Evolutionary conservation across 2,113 vertebrate species (phyloP), one percentile per base, ranked within the genome.

Genomic region (Clarias batrachus): DNA sequence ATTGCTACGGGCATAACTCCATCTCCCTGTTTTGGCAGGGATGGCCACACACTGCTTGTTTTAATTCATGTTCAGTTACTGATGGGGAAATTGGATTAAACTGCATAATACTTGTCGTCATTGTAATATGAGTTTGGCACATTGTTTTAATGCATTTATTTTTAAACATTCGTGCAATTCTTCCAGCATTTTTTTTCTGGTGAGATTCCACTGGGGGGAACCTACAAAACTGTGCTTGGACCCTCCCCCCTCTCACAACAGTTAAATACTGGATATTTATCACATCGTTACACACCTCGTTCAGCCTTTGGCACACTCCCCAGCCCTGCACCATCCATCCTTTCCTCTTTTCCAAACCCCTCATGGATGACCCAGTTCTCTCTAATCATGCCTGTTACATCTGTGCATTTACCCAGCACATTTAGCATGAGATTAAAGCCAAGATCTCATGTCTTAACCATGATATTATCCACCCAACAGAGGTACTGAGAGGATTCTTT

Each of bases 381-480:
- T 52, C 88, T 92, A 94, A 93, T 94, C 93, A 92, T 94, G 90
- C 88, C 90, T 92, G 93, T 93, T 94, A 84, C 93, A 95, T 89
- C 88, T 88, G 91, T 85, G 89, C 89, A 89, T 94, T 93, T 93
- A 94, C 93, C 93, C 80, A 89, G 93, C 92, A 91, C 92, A 88
- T 91, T 93, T 90, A 85, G 85, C 86, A 83, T 78, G 80, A 91
- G 93, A 94, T 95, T 94, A 95, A 85, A 93, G 81, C 80, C 89
- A 79, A 93, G 92, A 94, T 94, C 92, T 92, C 85, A 90, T 93
- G 92, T 93, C 62, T 74, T 86, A 87, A 90, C 91, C 68, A 73
- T 84, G 79, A 74, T 70, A 83, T 89, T 90, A 87, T 82, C 88
- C 54, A 81, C 57, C 23, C 21, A 87, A 87, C 27, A 70, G 63